Evolutionary conservation across 2,888 invertebrate species (phyloP), one percentile per base, ranked within the genome.

Genomic region (Hydrotaea diabolus): DNA sequence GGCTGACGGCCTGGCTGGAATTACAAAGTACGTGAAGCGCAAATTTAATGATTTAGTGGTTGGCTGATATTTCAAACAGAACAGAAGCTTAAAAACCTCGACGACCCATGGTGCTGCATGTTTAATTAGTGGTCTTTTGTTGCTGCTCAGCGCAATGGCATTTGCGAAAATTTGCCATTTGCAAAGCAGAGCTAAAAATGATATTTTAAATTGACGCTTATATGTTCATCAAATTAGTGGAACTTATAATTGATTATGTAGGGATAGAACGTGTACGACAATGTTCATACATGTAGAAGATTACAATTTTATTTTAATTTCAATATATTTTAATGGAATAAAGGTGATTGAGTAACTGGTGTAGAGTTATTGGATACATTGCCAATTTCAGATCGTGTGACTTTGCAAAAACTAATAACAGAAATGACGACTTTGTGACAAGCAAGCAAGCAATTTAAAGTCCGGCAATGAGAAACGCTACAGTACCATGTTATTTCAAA

Each of bases 31-130:
- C 59, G 31, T 74, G 62, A 43, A 43, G 43, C 46, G 66, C 17
- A 77, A 66, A 49, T 55, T 66, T 77, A 77, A 77, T 77, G 77
- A 77, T 69, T 59, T 71, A 57, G 77, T 71, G 77, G 71, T 71
- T 77, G 36, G 49, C 23, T 75, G 62, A 66, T 43, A 39, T 43
- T 26, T 21, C 26, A 23, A 57, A 55, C 55, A 77, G 13, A 57
- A 55, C 55, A 77, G 13, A 57, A 57, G 43, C 46, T 77, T 71
- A 26, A 59, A 53, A 57, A 43, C 53, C 59, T n/a, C 19, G 43
- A 13, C 43, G 59, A 71, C 26, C 46, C 19, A 19, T 21, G 69
- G 13, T 46, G 59, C 71, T 46, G 59, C 71, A 72, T 59, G 62
- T 46, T 62, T 78, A 78, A 78, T 72, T 78, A 71, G 77, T 36